Conservation (phyloP, 1,140 invertebrate genomes). For the Drosophila dunni region DNA sequence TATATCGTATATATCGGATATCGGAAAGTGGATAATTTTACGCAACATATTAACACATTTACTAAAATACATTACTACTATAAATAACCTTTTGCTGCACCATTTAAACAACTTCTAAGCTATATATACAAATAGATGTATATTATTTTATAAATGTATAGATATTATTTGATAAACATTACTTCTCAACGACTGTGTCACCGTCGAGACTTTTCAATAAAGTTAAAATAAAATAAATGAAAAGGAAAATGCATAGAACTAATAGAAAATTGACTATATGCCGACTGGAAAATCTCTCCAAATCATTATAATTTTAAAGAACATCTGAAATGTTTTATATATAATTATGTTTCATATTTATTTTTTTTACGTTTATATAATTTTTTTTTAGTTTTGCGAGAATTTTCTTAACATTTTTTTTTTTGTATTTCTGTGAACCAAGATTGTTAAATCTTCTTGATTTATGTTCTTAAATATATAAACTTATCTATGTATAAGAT, state of each 20-base stretch:
- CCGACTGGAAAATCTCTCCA: not conserved
- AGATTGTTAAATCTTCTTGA: no score
- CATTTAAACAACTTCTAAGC: conserved; percentile 3
- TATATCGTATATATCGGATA: no score
- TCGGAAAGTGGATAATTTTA: not conserved
- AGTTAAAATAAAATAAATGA: conserved; percentile 7
- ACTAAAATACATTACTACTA: conserved; percentile 2
- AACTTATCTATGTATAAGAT: no score
- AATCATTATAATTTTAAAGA: not conserved
- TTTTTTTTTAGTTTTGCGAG: no score
- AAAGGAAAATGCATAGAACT: not conserved
- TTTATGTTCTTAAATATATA: no score
- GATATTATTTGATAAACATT: conserved; percentile 38
- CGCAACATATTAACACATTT: not conserved
- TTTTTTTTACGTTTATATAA: no score
- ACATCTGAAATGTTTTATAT: not conserved
- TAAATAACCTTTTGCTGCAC: conserved; percentile 11
- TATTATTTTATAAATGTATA: conserved; percentile 8
- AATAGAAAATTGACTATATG: not conserved
- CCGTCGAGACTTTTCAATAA: conserved; percentile 23
- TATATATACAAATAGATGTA: conserved; percentile 2
- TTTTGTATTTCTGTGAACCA: no score
- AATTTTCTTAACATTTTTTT: no score
- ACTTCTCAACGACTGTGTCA: conserved; percentile 37
- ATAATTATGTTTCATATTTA: conserved; percentile 1